Conservation (phyloP, 2,797 vertebrate genomes). For the Centroberyx gerrardi region DNA sequence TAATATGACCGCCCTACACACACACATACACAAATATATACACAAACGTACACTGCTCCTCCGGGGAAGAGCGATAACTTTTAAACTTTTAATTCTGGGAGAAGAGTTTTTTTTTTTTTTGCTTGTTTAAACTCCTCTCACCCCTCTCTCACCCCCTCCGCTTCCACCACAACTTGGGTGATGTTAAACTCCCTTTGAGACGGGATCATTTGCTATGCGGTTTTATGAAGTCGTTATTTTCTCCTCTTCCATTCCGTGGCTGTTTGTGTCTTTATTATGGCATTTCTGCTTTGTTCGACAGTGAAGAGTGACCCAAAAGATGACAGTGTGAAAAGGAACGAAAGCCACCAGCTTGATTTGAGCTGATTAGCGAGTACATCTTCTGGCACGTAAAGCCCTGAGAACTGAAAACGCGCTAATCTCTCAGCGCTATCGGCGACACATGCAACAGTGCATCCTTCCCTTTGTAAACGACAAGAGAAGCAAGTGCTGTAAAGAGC, state of each 20-base stretch:
- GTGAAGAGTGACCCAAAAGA: too few species aligned
- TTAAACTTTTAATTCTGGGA: conserved; percentile 29
- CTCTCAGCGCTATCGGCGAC: too few species aligned
- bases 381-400: too few species aligned
- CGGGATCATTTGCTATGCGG: too few species aligned
- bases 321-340: neutral
- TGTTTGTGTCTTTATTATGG: too few species aligned
- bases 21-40: conserved; percentile 16
- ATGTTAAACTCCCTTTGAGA: too few species aligned
- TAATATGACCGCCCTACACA: conserved; percentile 39
- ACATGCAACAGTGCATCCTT: neutral
- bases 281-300: too few species aligned
- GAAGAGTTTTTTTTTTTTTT: conserved; percentile 33
- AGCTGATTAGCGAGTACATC: too few species aligned
- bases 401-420: too few species aligned
- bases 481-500: neutral
- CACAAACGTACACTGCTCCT: conserved; percentile 18
- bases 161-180: too few species aligned
- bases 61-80: conserved; percentile 25
- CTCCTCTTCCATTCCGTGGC: too few species aligned
- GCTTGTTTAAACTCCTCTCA: conserved; percentile 26
- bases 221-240: too few species aligned
- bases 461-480: neutral
- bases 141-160: neutral
- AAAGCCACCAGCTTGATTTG: neutral